Percentiles rank a stretch among this genome's conserved stretches.
Evolutionary conservation across 53 echinoderm and acorn worm species (phyloP).

Genomic region (Stichopus horrens): DNA sequence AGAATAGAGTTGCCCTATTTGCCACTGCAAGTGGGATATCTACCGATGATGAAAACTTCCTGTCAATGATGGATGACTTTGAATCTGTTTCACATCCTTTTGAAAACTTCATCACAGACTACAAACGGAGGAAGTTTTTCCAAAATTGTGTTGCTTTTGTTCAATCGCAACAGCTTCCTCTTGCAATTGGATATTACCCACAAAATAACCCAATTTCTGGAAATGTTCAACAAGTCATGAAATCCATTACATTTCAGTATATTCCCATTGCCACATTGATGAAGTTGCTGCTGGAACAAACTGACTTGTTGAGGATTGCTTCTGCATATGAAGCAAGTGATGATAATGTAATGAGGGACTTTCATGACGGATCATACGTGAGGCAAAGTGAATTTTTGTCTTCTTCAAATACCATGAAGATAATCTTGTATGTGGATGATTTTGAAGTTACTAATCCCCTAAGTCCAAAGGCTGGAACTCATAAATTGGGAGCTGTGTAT

Average conservation of each 20-base stretch:
- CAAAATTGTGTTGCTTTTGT: slow-evolving; percentile 28
- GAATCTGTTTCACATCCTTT: slow-evolving; percentile 49
- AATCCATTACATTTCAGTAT: slow-evolving; percentile 54
- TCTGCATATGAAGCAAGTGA: slow-evolving; percentile 31
- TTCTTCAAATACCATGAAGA: slow-evolving; percentile 14
- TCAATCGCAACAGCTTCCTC: slow-evolving; percentile 49
- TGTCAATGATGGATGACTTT: slow-evolving; percentile 43
- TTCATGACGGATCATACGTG: slow-evolving; percentile 52
- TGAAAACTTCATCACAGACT: slow-evolving; percentile 53
- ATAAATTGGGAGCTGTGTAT: slow-evolving; percentile 49
- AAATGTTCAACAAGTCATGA: slow-evolving; percentile 55
- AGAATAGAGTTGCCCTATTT: slow-evolving; percentile 46
- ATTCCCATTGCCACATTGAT: slow-evolving; percentile 44
- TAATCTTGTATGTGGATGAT: slow-evolving; percentile 29
- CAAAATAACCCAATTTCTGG: slow-evolving; percentile 47
- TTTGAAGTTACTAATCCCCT: slow-evolving; percentile 34
- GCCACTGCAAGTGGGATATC: slow-evolving; percentile 47
- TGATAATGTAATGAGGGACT: slow-evolving; percentile 47
- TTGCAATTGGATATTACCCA: slow-evolving; percentile 56
- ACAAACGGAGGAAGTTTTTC: slow-evolving; percentile 56
- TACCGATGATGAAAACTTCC: slow-evolving; percentile 43
- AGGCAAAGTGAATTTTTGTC: slow-evolving; percentile 34
- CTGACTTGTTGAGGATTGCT: slow-evolving; percentile 49
- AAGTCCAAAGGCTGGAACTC: slow-evolving; percentile 50
- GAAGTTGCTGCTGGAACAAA: slow-evolving; percentile 46